These are phyloP conservation scores for Petrocephalus microphthalmus DNA, from an alignment of 2,113 vertebrate species.

Conservation along the genomic window DNA sequence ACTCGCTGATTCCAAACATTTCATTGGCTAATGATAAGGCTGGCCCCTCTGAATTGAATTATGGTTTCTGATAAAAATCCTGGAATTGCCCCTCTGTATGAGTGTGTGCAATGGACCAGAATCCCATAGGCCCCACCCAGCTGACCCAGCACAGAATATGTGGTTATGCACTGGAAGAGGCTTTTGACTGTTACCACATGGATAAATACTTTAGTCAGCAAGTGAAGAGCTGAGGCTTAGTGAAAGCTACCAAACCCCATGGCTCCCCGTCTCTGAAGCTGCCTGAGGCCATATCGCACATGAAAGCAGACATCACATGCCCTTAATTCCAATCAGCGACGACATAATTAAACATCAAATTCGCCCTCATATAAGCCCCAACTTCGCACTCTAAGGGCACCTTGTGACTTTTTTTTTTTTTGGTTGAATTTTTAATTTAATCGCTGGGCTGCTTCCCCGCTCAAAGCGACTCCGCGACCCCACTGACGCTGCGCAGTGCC, in stretches of 20 bases:
- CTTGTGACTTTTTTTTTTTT: not conserved
- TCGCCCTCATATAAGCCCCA: not conserved
- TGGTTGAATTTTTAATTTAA: slow-evolving; percentile 12
- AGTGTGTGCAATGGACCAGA: not conserved
- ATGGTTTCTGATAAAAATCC: not conserved
- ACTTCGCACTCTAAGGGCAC: not conserved
- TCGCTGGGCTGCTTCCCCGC: not conserved
- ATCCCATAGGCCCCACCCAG: not conserved
- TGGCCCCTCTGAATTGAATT: not conserved
- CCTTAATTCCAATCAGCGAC: not conserved
- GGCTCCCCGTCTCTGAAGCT: not conserved
- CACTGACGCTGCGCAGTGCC: not conserved
- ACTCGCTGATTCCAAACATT: not conserved
- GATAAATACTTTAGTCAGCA: not conserved
- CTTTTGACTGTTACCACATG: not conserved
- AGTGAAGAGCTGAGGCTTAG: not conserved
- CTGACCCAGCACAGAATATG: not conserved
- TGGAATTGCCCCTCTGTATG: not conserved
- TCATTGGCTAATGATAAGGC: not conserved
- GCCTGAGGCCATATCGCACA: not conserved
- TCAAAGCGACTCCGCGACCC: not conserved
- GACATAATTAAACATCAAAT: not conserved
- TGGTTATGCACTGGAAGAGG: not conserved
- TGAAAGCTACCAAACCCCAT: not conserved
- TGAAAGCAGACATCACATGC: not conserved